phyloP scores from a whole-genome alignment of 2,797 vertebrate species.

The Premnoplex brunnescens region DNA sequence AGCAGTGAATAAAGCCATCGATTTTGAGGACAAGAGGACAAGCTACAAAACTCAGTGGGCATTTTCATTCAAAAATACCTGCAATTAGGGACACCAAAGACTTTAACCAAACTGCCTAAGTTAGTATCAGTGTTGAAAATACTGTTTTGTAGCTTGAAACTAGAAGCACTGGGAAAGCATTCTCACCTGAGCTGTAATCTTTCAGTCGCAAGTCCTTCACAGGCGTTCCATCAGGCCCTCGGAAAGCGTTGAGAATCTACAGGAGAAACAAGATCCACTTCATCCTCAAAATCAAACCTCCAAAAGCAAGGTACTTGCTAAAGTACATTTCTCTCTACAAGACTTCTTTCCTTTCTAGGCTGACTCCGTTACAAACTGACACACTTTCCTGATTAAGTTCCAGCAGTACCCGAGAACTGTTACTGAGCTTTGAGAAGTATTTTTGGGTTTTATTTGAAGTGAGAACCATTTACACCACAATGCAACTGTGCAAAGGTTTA shows the following conservation, averaged over 20 bases:
- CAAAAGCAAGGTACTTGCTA: not conserved
- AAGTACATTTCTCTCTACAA: not conserved
- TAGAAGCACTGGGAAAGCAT: slow-evolving; percentile 6
- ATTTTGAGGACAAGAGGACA: not conserved
- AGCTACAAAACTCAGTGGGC: not conserved
- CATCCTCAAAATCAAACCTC: not conserved
- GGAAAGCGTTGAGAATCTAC: slow-evolving; percentile 79
- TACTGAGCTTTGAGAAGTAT: not conserved
- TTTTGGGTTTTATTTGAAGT: not conserved
- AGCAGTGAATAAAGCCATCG: slow-evolving; percentile 1
- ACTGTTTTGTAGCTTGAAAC: not conserved
- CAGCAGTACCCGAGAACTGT: not conserved
- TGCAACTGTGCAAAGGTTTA: not conserved
- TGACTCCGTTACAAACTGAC: not conserved
- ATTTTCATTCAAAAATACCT: not conserved
- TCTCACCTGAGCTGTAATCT: slow-evolving; percentile 81
- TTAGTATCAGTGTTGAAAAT: not conserved
- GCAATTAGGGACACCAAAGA: not conserved
- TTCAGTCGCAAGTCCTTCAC: slow-evolving; percentile 78
- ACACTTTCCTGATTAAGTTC: not conserved
- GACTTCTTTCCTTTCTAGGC: not conserved
- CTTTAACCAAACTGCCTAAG: not conserved
- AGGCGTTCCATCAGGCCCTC: slow-evolving; percentile 71
- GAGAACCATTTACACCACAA: not conserved
- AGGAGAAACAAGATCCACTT: slow-evolving; percentile 35